Evolutionary conservation across 1,140 invertebrate species (phyloP), one percentile per base, ranked within the genome.

Genomic region (Neotoxoptera formosana): DNA sequence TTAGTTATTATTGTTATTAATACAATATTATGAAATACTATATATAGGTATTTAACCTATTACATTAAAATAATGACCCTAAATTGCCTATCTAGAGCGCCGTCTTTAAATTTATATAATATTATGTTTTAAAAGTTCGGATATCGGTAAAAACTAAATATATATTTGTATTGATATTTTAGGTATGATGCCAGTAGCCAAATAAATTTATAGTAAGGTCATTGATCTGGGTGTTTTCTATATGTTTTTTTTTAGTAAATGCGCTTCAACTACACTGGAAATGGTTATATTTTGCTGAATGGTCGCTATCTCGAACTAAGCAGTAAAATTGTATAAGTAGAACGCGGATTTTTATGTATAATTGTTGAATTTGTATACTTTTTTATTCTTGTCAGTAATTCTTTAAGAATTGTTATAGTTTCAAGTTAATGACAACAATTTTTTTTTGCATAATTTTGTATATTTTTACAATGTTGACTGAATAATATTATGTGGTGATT

Each of bases 11-110:
- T 41, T 41, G 2, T 25, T 25, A 56, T 25, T 56, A 9, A 56
- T 56, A 21, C 21, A 21, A 56, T 56, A 56, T n/a, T n/a, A n/a
- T 17, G 17, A 30, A 14, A 67, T 67, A n/a, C 11, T 67, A 25
- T 67, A 60, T 60, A 76, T 34, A n/a, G n/a, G 60, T n/a, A 20
- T 76, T 7, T 17, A 17, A 76, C 30, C 14, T 76, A 76, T 67
- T 6, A 76, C 4, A n/a, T n/a, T 34, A 17, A n/a, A 17, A 76
- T 76, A 76, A 76, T 76, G 60, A 76, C 30, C 60, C 60, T 76
- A 14, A 76, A 76, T 76, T 76, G 60, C 60, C 60, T 76, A 76
- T 76, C 60, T n/a, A 76, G n/a, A 76, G 60, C 60, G 60, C 60
- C 60, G 60, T 76, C 60, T 76, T 76, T 76, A 76, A 76, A 76